phyloP scores from a whole-genome alignment of 2,888 invertebrate genomes.

The Xanthostigma xanthostigma region DNA sequence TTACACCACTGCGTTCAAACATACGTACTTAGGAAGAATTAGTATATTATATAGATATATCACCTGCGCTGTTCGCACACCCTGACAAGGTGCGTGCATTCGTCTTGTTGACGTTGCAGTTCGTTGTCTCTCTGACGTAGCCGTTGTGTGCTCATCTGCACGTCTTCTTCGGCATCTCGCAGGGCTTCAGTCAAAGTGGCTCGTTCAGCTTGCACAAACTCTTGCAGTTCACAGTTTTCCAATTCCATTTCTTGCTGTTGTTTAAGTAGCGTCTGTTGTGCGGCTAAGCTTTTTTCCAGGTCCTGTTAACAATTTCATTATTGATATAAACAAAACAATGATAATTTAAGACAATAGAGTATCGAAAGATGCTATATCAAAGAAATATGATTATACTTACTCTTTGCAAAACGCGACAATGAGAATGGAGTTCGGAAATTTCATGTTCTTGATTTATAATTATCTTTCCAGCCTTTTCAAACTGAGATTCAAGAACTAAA shows the following conservation, averaged over 20 bases:
- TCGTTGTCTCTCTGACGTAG: slow-evolving; percentile 37
- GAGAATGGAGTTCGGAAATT: slow-evolving; percentile 51
- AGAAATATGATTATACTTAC: slow-evolving; percentile 31
- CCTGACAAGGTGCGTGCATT: slow-evolving; percentile 62
- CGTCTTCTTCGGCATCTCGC: slow-evolving; percentile 58
- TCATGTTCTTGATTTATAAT: slow-evolving; percentile 62
- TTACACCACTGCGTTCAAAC: no score
- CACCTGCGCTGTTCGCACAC: slow-evolving; percentile 67
- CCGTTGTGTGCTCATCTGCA: slow-evolving; percentile 25
- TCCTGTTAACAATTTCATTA: slow-evolving; percentile 30
- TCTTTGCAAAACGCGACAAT: slow-evolving; percentile 54
- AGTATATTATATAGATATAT: slow-evolving; percentile 24
- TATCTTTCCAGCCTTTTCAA: slow-evolving; percentile 58
- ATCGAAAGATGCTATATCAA: no score
- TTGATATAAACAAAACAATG: no score
- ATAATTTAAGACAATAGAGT: no score
- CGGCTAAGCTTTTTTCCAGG: slow-evolving; percentile 48
- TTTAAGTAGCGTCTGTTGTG: slow-evolving; percentile 50
- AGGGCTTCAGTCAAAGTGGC: slow-evolving; percentile 63
- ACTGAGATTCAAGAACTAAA: slow-evolving; percentile 57
- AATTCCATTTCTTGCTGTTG: slow-evolving; percentile 65
- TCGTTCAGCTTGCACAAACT: slow-evolving; percentile 78
- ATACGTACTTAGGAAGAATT: no score
- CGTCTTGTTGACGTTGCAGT: slow-evolving; percentile 49
- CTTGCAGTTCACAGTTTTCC: slow-evolving; percentile 71